Conservation (phyloP, 2,888 invertebrate genomes). For the Eilema sororculum region DNA sequence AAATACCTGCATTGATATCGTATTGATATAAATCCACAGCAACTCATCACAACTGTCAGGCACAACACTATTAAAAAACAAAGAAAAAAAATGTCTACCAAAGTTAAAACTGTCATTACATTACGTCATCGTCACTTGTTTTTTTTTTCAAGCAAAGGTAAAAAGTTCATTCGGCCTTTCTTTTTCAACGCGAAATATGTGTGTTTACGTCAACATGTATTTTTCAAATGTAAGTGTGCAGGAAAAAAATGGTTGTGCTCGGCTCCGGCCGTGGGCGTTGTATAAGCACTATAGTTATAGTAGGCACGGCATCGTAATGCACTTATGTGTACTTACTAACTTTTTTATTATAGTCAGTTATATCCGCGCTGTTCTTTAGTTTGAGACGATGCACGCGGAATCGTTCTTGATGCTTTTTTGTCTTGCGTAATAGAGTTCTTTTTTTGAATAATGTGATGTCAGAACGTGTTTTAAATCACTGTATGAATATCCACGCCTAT, state of each 20-base stretch:
- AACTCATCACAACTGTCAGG: slow-evolving; percentile 66
- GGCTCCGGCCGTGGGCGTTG: slow-evolving; percentile 79
- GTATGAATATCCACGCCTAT: no score
- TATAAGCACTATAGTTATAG: slow-evolving; percentile 79
- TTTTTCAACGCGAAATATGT: slow-evolving; percentile 75
- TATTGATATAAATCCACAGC: slow-evolving; percentile 56
- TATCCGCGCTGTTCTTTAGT: slow-evolving; percentile 81
- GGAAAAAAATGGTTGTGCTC: slow-evolving; percentile 83
- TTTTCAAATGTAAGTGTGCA: slow-evolving; percentile 82
- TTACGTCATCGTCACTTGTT: slow-evolving; percentile 34
- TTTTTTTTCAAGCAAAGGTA: slow-evolving; percentile 32
- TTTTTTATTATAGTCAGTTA: slow-evolving; percentile 86
- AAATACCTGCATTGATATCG: slow-evolving; percentile 77
- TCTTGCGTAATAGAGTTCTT: slow-evolving; percentile 57
- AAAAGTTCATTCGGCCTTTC: slow-evolving; percentile 34
- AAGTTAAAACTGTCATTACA: slow-evolving; percentile 39
- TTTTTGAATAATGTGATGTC: slow-evolving; percentile 22
- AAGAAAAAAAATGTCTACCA: slow-evolving; percentile 35
- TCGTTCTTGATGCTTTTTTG: slow-evolving; percentile 72
- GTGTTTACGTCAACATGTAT: slow-evolving; percentile 85
- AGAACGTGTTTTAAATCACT: background rate
- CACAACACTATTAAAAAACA: slow-evolving; percentile 50
- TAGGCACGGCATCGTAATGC: slow-evolving; percentile 80
- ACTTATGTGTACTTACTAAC: slow-evolving; percentile 86
- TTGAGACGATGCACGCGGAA: slow-evolving; percentile 65